A percentile compares a stretch with the other conserved stretches of the same genome.
Evolutionary conservation across 2,888 invertebrate species (phyloP).

Genomic region (Tipula unca): DNA sequence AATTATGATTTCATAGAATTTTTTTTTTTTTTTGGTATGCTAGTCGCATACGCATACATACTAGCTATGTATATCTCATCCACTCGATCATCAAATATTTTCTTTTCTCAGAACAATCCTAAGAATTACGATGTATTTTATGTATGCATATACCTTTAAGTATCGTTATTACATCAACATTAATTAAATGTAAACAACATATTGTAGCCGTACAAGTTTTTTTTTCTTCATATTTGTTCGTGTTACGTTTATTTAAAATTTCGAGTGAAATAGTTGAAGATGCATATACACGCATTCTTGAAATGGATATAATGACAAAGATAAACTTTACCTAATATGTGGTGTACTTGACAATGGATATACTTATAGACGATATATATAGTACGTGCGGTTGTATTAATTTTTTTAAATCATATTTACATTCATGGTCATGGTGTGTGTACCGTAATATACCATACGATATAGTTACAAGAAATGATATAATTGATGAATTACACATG

Average conservation of each 20-base stretch:
- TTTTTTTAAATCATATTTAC: not conserved
- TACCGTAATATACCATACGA: not conserved
- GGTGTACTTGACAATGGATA: not conserved
- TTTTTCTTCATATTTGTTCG: not conserved
- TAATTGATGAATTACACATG: not conserved
- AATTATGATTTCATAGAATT: not conserved
- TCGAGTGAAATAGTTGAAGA: slow-evolving; percentile 1
- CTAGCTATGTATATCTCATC: not conserved
- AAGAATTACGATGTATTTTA: not conserved
- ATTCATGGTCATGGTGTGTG: not conserved
- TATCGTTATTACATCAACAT: not conserved
- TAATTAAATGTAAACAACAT: not conserved
- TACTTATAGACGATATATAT: not conserved
- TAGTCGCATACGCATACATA: not conserved
- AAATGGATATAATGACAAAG: not conserved
- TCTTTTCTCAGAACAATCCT: not conserved
- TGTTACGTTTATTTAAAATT: not conserved
- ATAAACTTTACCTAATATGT: not conserved
- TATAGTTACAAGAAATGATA: not conserved
- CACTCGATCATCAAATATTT: slow-evolving; percentile 2
- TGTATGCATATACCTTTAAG: not conserved
- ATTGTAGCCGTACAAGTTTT: not conserved
- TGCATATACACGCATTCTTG: not conserved
- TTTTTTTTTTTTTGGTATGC: not conserved
- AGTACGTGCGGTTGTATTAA: not conserved